Conservation (phyloP, 2,888 invertebrate genomes). For the Cantharis rustica region DNA sequence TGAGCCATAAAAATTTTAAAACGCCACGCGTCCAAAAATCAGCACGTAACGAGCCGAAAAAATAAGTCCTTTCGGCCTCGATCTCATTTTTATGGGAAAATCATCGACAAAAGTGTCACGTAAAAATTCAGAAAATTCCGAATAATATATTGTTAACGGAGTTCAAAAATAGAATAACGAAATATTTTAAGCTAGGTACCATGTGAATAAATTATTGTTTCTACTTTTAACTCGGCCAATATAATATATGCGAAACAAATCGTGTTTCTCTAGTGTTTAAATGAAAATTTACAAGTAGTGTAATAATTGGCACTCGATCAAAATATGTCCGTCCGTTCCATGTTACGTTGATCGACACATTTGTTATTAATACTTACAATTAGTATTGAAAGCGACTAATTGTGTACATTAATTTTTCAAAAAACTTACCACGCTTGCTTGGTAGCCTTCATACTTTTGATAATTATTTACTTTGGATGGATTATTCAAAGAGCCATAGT, state of each 20-base stretch:
- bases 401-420: neutral
- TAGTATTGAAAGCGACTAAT: neutral
- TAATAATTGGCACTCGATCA: neutral
- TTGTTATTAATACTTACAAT: neutral
- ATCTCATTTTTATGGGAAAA: neutral
- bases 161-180: neutral
- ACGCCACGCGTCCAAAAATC: neutral
- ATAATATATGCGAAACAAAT: neutral
- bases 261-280: neutral
- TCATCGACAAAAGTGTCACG: neutral
- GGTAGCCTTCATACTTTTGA: conserved; percentile 36
- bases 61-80: neutral
- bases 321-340: neutral
- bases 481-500: conserved; percentile 78
- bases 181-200: neutral
- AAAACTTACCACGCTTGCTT: conserved; percentile 67
- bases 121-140: neutral
- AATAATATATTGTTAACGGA: neutral
- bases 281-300: neutral
- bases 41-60: neutral
- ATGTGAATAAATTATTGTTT: neutral
- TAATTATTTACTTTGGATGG: conserved; percentile 21
- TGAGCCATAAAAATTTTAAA: neutral
- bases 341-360: neutral
- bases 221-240: neutral